Base-by-base conservation (phyloP, 2,888 invertebrate genomes). In the Teinopalpus imperialis region DNA sequence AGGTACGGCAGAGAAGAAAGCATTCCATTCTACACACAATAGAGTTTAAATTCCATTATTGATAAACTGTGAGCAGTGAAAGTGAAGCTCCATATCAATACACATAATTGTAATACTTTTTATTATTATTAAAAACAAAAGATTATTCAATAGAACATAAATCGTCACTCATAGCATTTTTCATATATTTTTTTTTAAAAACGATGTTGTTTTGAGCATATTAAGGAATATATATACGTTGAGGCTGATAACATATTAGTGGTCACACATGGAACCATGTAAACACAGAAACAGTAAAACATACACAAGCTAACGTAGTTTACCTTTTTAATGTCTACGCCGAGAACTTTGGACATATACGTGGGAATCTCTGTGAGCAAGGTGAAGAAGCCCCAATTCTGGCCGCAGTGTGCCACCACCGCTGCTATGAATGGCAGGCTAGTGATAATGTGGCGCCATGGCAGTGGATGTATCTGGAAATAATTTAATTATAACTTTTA, bases 331-430 rank as follows among this genome's bases (percentile, higher is more conserved):
- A 94, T 88, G 44, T 93, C 66, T 39, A 91, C 89, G 7, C 81
- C 67, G 0, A 94, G 81, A 0, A 93, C 91, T 26, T 79, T 81
- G 21, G 87, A 81, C 88, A 94, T 91, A 63, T 93, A 94, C 0
- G 90, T 91, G 0, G 94, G 94, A 65, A 93, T 91, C 71, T 94
- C 91, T 0, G 93, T 93, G 44, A 94, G 79, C 2, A 94, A 74
- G 0, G 92, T 93, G 75, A 93, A 94, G 75, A 92, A 94, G 3
- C 94, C 94, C 93, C 93, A 94, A 56, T 92, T 93, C 56, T 93
- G 92, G 0, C 93, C 92, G 48, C 92, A 90, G 55, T 94, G 94
- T 0, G 91, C 91, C 1, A 92, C 77, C 7, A 81, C 69, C 7
- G 92, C 67, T 0, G 92, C 90, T 80, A 91, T 89, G 65, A 94